Base-by-base conservation (phyloP, 2,113 vertebrate genomes). In the Lanius collurio region DNA sequence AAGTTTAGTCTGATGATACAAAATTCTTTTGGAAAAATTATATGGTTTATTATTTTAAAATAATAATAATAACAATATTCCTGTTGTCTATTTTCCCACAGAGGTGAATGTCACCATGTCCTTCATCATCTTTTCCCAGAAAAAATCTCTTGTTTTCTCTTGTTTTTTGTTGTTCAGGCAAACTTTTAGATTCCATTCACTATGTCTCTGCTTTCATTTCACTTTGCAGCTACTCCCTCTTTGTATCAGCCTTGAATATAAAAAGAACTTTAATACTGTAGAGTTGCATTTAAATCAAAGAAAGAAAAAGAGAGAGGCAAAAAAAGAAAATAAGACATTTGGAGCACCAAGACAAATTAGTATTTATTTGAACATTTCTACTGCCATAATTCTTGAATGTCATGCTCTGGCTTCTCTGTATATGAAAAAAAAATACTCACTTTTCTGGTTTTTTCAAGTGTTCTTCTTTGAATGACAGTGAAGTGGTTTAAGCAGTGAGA, bases 281-380 rank as follows among this genome's bases (percentile, higher is more conserved):
- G 21, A 63, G 9, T 85, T 83, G 7, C 23, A 41, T 76, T 89
- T 90, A 71, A 92, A 88, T 74, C 15, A 83, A 86, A 92, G 20
- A 30, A 35, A 76, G 33, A 46, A 37, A 30, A 3, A 28, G 3
- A 30, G 3, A 0, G 3, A 2, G 3, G 3, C 6, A 24, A 46
- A 24, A 63, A 41, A 15, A 56, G 2, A 33, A 67, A 47, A 20
- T 2, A 80, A 65, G 44, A 37, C 6, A 53, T 56, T 87, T 71
- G n/a, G 67, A 94, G 55, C 37, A 76, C 13, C 31, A 39, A 84
- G 49, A 80, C 31, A 87, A 75, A 62, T 55, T 3, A 88, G 7
- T 62, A 17, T 63, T 86, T 88, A 44, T 30, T n/a, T 73, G 28
- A 73, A 41, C 18, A 35, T 60, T 69, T 12, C 26, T 76, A 39